Evolutionary conservation across 2,888 invertebrate species (phyloP).

Genomic region (Macaria liturata): DNA sequence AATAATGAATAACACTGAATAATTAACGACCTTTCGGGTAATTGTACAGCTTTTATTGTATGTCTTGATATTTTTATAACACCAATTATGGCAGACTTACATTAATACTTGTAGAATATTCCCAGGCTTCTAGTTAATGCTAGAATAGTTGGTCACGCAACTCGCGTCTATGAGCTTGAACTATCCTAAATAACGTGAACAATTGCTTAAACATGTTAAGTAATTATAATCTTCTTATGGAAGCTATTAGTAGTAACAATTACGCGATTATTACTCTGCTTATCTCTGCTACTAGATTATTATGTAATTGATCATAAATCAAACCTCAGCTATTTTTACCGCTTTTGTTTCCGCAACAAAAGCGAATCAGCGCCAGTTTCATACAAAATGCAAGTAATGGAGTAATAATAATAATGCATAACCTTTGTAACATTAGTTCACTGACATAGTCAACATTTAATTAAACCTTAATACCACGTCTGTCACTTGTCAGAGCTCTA

Average conservation of each 20-base stretch:
- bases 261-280: conserved; percentile 15
- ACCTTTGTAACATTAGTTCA: conserved; percentile 6
- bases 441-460: conserved; percentile 13
- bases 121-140: background rate
- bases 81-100: too few relatives aligned
- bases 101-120: background rate
- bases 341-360: conserved; percentile 5
- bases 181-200: conserved; percentile 12
- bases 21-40: too few relatives aligned
- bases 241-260: conserved; percentile 34
- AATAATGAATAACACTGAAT: too few relatives aligned
- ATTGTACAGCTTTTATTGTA: too few relatives aligned
- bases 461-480: conserved; percentile 21
- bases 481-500: conserved; percentile 8
- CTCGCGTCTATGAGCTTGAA: background rate
- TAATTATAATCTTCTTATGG: conserved; percentile 26
- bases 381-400: conserved; percentile 5
- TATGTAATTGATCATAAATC: conserved; percentile 13
- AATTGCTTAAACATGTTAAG: conserved; percentile 4
- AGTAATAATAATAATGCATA: background rate
- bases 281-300: too few relatives aligned
- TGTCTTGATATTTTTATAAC: too few relatives aligned
- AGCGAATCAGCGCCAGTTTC: background rate
- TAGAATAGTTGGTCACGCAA: conserved; percentile 4
- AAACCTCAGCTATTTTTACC: conserved; percentile 5